A percentile compares a stretch with the other conserved stretches of the same genome.
These are phyloP conservation scores for Colistium nudipinnis DNA, from an alignment of 2,113 vertebrate species.

Conservation along the genomic window DNA sequence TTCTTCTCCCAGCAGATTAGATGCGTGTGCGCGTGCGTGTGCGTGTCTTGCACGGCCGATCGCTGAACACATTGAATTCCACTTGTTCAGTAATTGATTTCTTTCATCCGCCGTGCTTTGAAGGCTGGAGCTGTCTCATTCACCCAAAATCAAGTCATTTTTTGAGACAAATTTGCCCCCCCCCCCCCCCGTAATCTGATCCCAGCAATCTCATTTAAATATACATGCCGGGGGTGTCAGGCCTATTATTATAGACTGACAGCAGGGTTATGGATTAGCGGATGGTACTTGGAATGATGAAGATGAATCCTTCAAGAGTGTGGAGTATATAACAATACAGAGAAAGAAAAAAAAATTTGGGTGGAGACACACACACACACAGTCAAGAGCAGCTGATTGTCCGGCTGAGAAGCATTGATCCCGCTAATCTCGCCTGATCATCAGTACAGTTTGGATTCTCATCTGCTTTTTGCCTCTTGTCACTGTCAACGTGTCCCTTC, in stretches of 20 bases:
- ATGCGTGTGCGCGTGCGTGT: conserved; percentile 2
- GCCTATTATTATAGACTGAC: conserved; percentile 28
- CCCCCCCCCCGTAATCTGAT: conserved; percentile 51
- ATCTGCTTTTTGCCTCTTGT: conserved; percentile 15
- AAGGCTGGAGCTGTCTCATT: conserved; percentile 49
- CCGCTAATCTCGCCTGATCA: conserved; percentile 22
- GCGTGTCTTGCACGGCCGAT: conserved; percentile 9
- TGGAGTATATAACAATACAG: too few species aligned
- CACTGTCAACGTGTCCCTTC: conserved; percentile 52
- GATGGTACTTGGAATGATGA: conserved; percentile 29
- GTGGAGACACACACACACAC: too few species aligned
- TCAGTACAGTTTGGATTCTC: conserved; percentile 30
- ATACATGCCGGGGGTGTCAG: conserved; percentile 14
- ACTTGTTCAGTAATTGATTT: conserved; percentile 72
- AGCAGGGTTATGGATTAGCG: too few species aligned
- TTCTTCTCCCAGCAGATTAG: background rate
- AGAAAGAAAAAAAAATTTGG: too few species aligned
- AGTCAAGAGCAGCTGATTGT: too few species aligned
- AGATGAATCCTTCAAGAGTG: too few species aligned
- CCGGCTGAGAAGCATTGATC: too few species aligned
- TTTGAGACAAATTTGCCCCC: conserved; percentile 46
- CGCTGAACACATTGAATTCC: conserved; percentile 49
- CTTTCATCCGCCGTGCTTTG: conserved; percentile 57
- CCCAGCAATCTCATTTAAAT: conserved; percentile 49
- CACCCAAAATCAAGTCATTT: conserved; percentile 68